Conservation (phyloP, 2,888 invertebrate genomes). For the Diplazon laetatorius region DNA sequence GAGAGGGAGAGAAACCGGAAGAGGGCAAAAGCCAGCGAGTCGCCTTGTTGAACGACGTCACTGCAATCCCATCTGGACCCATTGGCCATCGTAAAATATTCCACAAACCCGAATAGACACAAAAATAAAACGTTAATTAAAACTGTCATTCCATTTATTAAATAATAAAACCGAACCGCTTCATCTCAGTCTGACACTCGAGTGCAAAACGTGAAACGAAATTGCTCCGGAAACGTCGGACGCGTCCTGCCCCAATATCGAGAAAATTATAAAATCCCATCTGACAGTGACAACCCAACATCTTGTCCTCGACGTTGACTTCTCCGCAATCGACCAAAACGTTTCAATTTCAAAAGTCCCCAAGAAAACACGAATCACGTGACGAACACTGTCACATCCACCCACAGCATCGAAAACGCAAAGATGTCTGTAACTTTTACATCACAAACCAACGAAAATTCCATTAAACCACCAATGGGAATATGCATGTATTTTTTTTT, state of each 20-base stretch:
- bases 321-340: not conserved
- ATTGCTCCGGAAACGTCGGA: conserved; percentile 30
- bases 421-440: conserved; percentile 10
- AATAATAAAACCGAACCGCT: not conserved
- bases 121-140: conserved; percentile 67
- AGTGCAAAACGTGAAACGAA: conserved; percentile 4
- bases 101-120: conserved; percentile 67
- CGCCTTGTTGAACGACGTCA: conserved; percentile 2
- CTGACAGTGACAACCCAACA: conserved; percentile 26
- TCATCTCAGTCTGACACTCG: not conserved
- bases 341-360: conserved; percentile 16
- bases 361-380: conserved; percentile 8
- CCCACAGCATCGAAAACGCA: conserved; percentile 9
- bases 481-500: too few relatives aligned
- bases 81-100: not conserved
- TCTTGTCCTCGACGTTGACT: conserved; percentile 2
- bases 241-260: conserved; percentile 34
- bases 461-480: too few relatives aligned
- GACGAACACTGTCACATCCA: conserved; percentile 16
- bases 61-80: conserved; percentile 26
- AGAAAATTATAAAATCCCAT: conserved; percentile 40
- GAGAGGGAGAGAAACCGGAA: too few relatives aligned
- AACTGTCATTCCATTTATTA: conserved; percentile 53
- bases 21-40: too few relatives aligned
- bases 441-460: too few relatives aligned